Percentiles rank a stretch among this genome's conserved stretches.
phyloP scores from a whole-genome alignment of 2,888 invertebrate species.

The Hedychridium roseum region DNA sequence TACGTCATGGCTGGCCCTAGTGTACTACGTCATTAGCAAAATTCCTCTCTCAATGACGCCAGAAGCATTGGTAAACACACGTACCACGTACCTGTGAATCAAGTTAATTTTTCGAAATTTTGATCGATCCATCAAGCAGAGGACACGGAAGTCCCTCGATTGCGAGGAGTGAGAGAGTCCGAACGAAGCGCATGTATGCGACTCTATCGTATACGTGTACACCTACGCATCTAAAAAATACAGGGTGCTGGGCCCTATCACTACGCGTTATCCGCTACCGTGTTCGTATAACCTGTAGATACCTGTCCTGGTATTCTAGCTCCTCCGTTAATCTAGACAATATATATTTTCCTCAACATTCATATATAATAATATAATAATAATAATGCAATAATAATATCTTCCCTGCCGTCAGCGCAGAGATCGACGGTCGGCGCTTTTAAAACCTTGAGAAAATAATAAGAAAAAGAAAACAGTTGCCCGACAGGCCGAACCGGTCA shows the following conservation, averaged over 20 bases:
- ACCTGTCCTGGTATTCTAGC: neutral
- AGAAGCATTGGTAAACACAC: no score
- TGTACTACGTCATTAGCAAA: no score
- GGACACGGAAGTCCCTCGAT: no score
- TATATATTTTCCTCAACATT: constrained; percentile 55
- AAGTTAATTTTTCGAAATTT: no score
- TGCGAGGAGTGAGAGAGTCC: no score
- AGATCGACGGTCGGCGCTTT: constrained; percentile 29
- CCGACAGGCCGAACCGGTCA: constrained; percentile 23
- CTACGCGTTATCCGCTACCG: neutral
- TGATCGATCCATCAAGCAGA: no score
- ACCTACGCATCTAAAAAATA: no score
- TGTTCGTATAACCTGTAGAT: neutral
- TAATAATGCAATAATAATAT: constrained; percentile 29
- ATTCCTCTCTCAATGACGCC: no score
- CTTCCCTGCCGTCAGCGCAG: constrained; percentile 33
- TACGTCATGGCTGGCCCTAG: constrained; percentile 39
- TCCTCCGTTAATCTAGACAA: constrained; percentile 51
- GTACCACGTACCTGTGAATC: no score
- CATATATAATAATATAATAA: constrained; percentile 47
- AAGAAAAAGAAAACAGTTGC: constrained; percentile 35
- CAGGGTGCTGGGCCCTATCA: no score
- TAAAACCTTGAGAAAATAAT: constrained; percentile 34
- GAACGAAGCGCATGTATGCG: no score
- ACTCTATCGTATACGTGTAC: no score